These are phyloP conservation scores for Phaenicophaeus curvirostris DNA, from an alignment of 2,797 vertebrate species.

Conservation along the genomic window DNA sequence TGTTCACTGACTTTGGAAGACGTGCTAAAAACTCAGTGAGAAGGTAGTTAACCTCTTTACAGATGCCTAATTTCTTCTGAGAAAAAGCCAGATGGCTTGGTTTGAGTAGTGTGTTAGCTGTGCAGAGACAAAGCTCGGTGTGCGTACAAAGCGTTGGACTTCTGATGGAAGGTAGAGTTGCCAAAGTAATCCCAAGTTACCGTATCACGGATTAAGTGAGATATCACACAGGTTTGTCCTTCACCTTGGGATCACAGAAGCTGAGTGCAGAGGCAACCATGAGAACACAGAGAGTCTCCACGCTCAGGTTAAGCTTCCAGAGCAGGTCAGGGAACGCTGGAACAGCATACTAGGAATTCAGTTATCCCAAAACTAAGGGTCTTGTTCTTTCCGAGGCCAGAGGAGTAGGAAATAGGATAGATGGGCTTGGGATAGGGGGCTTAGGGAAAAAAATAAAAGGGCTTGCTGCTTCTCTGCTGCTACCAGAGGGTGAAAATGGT, in stretches of 20 bases:
- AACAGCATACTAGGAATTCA: neutral
- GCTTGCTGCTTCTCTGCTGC: too few relatives aligned
- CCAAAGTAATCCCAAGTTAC: neutral
- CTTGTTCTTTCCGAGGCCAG: too few relatives aligned
- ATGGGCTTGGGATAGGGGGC: too few relatives aligned
- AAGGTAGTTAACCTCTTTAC: neutral
- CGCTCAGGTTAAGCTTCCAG: neutral
- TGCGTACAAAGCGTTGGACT: accelerated
- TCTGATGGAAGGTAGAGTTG: neutral
- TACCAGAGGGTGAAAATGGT: too few relatives aligned
- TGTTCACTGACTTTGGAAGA: neutral
- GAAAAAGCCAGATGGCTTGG: neutral
- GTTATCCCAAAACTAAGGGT: neutral
- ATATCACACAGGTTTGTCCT: neutral
- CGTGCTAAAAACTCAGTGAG: neutral
- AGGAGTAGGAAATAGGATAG: too few relatives aligned
- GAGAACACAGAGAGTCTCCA: neutral
- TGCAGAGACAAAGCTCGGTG: neutral
- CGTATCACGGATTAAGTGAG: neutral
- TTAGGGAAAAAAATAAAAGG: too few relatives aligned
- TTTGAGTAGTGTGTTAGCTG: neutral
- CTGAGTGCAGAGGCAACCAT: neutral
- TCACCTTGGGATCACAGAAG: neutral
- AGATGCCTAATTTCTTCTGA: neutral
- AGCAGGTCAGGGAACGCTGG: neutral